Conservation (phyloP, 2,888 invertebrate genomes). For the Spilosoma lubricipeda region DNA sequence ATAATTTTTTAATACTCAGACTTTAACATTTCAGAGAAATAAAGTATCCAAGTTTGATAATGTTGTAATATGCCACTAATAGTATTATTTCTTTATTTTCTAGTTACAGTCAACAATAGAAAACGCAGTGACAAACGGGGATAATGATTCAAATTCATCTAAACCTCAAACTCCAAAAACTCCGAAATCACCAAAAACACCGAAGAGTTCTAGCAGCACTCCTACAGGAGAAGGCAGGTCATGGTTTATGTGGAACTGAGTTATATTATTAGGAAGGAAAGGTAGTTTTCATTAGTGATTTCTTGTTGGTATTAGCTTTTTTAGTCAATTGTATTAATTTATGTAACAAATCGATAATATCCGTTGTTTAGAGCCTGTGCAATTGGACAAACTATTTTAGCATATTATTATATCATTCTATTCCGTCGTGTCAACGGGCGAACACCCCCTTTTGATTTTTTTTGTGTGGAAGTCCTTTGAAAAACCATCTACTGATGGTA, state of each 20-base stretch:
- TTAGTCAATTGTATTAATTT: conserved; percentile 26
- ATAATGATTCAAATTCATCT: conserved; percentile 65
- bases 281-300: neutral
- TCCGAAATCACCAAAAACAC: conserved; percentile 69
- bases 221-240: conserved; percentile 78
- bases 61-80: neutral
- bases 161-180: conserved; percentile 66
- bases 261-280: conserved; percentile 4
- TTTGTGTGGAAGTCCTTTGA: too few species aligned
- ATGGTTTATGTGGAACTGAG: conserved; percentile 87
- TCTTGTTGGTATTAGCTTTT: conserved; percentile 15
- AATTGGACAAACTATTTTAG: neutral
- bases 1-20: too few species aligned
- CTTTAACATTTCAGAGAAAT: too few species aligned
- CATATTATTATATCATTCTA: neutral
- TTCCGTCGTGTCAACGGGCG: too few species aligned
- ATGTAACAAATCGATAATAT: conserved; percentile 10
- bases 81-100: conserved; percentile 15
- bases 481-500: too few species aligned
- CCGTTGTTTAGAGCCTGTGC: neutral
- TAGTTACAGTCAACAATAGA: conserved; percentile 76
- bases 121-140: conserved; percentile 59
- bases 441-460: too few species aligned
- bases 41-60: too few species aligned
- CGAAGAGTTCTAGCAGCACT: conserved; percentile 64